Base-by-base conservation (phyloP, 1,140 invertebrate genomes). In the Drosophila busckii region DNA sequence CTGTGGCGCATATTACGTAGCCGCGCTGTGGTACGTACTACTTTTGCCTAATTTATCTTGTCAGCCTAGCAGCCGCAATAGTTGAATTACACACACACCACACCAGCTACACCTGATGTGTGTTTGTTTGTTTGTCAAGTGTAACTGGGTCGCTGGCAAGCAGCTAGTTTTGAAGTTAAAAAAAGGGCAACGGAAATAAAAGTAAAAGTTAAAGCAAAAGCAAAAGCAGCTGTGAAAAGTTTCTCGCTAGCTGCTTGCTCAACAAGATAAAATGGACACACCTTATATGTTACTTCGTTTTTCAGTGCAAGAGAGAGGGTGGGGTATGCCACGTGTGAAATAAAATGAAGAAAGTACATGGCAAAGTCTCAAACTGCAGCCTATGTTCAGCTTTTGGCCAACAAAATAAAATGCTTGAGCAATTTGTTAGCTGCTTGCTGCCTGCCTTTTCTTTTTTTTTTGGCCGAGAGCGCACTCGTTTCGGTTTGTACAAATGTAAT, bases 351-450 rank as follows among this genome's bases (percentile, higher is more conserved):
- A 60, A 68, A 68, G 48, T 44, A 37, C 44, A 13, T 52, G 45
- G 35, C 32, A 35, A 38, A 28, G 16, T 17, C 25, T 4, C 10
- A 23, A 2, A 8, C 6, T 7, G 29, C 7, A 17, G 52, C 44
- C 54, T 26, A 42, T 23, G 8, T 23, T 17, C 20, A 9, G 34
- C 8, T 37, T 28, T 41, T 15, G 31, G 44, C 26, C 31, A 34
- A 45, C 44, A 55, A 32, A 50, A 46, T 49, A 42, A 61, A 61
- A 61, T 65, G 62, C 40, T 31, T 41, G 32, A 31, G 65, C 61
- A 68, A 68, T 68, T 68, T 68, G 65, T 68, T 68, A 64, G 41
- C 53, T 35, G n/a, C n/a, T n/a, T n/a, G n/a, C n/a, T n/a, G n/a
- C n/a, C n/a, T n/a, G n/a, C n/a, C n/a, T n/a, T n/a, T n/a, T n/a